These are phyloP conservation scores for Monochamus saltuarius DNA, from an alignment of 1,140 invertebrate genomes.

Conservation along the genomic window DNA sequence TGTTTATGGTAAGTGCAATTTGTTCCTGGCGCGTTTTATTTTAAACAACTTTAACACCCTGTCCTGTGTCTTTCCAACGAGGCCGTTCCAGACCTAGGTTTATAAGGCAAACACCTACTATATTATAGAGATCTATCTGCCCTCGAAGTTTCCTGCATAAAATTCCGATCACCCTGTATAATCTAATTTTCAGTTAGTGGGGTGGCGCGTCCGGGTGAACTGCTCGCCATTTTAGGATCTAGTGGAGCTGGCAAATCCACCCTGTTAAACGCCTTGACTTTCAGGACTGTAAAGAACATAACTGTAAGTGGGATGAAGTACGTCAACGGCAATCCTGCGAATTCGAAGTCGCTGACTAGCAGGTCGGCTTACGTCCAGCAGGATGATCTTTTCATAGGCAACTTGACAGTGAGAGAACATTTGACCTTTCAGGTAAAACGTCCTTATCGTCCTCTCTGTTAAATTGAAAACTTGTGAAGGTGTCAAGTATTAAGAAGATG, in stretches of 20 bases:
- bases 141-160: too few species aligned
- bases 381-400: conserved; percentile 91
- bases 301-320: conserved; percentile 69
- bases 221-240: conserved; percentile 91
- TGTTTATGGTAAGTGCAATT: too few species aligned
- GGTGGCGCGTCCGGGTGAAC: conserved; percentile 82
- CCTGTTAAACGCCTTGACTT: conserved; percentile 86
- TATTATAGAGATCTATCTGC: too few species aligned
- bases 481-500: neutral
- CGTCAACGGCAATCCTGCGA: conserved; percentile 71
- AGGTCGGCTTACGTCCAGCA: conserved; percentile 95
- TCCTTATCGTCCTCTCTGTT: neutral
- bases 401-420: conserved; percentile 89
- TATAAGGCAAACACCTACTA: too few species aligned
- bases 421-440: conserved; percentile 77
- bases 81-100: too few species aligned
- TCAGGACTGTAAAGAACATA: conserved; percentile 68
- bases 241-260: conserved; percentile 97
- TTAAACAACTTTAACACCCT: too few species aligned
- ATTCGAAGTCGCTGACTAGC: conserved; percentile 67
- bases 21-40: too few species aligned
- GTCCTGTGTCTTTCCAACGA: too few species aligned
- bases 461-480: neutral
- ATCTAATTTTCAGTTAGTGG: conserved; percentile 69
- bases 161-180: too few species aligned